These are phyloP conservation scores for Lepus townsendii DNA, from an alignment of 2,797 vertebrate genomes.

Conservation along the genomic window DNA sequence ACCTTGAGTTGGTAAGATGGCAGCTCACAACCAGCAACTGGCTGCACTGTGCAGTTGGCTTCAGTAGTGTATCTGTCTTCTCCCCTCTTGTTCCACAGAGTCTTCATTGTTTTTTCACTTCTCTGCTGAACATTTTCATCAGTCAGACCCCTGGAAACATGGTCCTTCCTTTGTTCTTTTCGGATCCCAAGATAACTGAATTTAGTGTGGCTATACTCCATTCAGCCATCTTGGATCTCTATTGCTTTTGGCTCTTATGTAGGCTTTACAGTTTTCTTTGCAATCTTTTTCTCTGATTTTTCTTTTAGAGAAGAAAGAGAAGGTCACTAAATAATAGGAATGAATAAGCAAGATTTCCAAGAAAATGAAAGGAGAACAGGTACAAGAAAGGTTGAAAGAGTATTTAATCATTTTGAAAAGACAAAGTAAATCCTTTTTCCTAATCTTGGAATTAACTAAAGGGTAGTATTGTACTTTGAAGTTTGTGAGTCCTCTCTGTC, in stretches of 20 bases:
- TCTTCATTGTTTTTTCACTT: no score
- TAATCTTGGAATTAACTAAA: constrained; percentile 39
- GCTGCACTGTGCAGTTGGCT: no score
- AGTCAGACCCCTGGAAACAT: no score
- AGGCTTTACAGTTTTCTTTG: background rate
- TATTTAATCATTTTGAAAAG: background rate
- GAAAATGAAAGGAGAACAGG: background rate
- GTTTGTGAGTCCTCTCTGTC: background rate
- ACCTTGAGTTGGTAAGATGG: no score
- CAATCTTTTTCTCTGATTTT: constrained; percentile 14
- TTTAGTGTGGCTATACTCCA: no score
- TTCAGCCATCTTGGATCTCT: no score
- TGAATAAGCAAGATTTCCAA: background rate
- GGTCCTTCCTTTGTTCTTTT: no score
- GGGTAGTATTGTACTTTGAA: background rate
- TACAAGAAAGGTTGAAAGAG: background rate
- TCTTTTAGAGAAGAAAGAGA: constrained; percentile 20
- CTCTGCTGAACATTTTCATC: no score
- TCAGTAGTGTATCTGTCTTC: no score
- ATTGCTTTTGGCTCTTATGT: background rate
- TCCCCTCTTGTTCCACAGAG: no score
- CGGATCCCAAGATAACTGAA: no score
- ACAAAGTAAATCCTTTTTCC: background rate
- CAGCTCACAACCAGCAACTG: no score
- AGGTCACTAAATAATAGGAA: background rate